Percentiles rank a stretch among this genome's conserved stretches.
Evolutionary conservation across 37 sponge, comb jelly and placozoan species (phyloP).

Genomic region (Chondrosia reniformis): DNA sequence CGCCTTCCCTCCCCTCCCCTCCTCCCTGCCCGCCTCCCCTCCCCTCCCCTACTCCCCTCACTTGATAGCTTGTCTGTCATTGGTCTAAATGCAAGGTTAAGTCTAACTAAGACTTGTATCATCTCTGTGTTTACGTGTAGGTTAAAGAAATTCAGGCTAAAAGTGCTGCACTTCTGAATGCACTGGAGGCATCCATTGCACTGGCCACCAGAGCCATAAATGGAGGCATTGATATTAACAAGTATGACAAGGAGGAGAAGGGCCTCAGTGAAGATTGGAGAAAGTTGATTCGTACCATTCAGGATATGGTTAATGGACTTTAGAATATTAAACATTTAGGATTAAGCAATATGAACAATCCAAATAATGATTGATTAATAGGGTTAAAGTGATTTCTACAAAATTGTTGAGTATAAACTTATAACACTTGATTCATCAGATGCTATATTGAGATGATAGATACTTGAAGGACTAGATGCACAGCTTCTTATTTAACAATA

Average conservation of each 20-base stretch:
- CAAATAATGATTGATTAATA: no score
- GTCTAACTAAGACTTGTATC: background rate
- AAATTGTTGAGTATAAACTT: no score
- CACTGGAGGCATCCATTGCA: background rate
- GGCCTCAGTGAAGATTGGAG: background rate
- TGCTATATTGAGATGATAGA: no score
- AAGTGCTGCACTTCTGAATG: background rate
- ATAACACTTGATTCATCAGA: no score
- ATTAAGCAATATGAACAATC: no score
- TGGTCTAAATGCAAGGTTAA: no score
- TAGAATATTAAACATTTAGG: background rate
- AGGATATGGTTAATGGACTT: background rate
- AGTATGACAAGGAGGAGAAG: constrained; percentile 18
- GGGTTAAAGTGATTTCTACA: no score
- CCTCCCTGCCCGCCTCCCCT: constrained; percentile 8
- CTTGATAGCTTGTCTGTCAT: no score
- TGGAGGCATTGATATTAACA: background rate
- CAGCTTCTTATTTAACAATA: no score
- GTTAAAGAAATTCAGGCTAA: constrained; percentile 6
- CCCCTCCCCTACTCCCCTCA: background rate
- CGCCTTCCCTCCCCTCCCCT: background rate
- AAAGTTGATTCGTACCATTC: background rate
- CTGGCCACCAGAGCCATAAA: background rate
- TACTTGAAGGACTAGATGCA: no score
- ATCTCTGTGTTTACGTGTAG: background rate